Base-by-base conservation (phyloP, 1,140 invertebrate species). In the Archivesica marissinica region DNA sequence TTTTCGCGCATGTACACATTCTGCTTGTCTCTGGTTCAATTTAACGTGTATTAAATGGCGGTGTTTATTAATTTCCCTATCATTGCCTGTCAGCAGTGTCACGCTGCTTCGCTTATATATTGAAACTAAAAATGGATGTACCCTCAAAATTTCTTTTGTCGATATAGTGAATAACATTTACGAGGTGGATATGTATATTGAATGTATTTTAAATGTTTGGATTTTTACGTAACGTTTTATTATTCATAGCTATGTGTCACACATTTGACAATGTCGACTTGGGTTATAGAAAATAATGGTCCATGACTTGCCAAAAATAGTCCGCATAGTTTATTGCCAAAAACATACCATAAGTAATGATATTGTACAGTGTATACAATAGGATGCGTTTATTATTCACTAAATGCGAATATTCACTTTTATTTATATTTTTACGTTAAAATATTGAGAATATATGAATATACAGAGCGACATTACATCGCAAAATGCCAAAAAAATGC, bases 141-240 rank as follows among this genome's bases (percentile, higher is more conserved):
- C 68, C 59, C 6, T 64, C 59, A 64, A 33, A 64, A 59, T 9
- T 30, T 35, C 59, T 35, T 64, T 64, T 64, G 59, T 64, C 25
- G n/a, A 17, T 35, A 17, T 6, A 4, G 59, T 64, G 59, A 64
- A 33, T 64, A 64, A 33, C 59, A 64, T 64, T 64, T 64, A 64
- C 59, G 59, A 64, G 59, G n/a, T 64, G 59, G 59, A 64, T 13
- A 20, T 64, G 38, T 64, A 64, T 64, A 17, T 35, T 35, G 28
- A 64, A 17, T 35, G 30, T 33, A 64, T 64, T 64, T 64, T 35
- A 64, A 64, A 64, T 64, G 59, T 72, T 72, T 54, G 52, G 35
- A 20, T 44, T 81, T 81, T 81, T 81, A 81, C 70, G 78, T 81
- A 81, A 81, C 61, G 41, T 50, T 81, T 81, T 81, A 81, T 68